phyloP scores from a whole-genome alignment of 2,797 vertebrate genomes.

The Austrolebias charrua region DNA sequence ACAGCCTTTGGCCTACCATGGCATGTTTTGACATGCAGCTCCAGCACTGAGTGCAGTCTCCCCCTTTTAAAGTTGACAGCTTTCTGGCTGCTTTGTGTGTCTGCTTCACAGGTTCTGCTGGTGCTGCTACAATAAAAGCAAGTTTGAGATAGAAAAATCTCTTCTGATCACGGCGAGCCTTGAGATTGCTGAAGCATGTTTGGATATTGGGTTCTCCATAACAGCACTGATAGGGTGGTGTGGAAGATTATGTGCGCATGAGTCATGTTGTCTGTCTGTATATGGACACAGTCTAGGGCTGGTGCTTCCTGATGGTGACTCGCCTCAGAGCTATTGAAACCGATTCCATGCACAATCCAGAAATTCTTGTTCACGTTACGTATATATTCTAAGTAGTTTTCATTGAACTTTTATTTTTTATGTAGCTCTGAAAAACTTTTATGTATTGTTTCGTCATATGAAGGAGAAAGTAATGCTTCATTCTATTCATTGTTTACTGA shows the following conservation, averaged over 20 bases:
- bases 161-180: conserved; percentile 4
- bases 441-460: too few species aligned
- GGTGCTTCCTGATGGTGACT: conserved; percentile 67
- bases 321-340: conserved; percentile 63
- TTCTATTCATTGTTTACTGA: neutral
- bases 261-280: conserved; percentile 70
- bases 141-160: conserved; percentile 8
- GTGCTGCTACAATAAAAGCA: conserved; percentile 31
- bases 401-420: conserved; percentile 26
- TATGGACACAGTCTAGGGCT: conserved; percentile 56
- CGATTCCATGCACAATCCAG: conserved; percentile 70
- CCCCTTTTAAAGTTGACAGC: conserved; percentile 68
- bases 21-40: conserved; percentile 77
- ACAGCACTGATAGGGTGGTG: conserved; percentile 53
- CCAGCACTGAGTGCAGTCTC: conserved; percentile 48
- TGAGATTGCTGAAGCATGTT: conserved; percentile 60
- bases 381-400: conserved; percentile 48
- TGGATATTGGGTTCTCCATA: conserved; percentile 57
- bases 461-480: neutral
- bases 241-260: conserved; percentile 73
- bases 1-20: conserved; percentile 71
- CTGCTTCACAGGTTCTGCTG: conserved; percentile 60
- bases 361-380: conserved; percentile 62
- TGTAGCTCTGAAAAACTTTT: conserved; percentile 10
- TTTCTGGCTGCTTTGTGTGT: conserved; percentile 61